phyloP scores from a whole-genome alignment of 35 echinoderm and acorn worm species.

The Antedon bifida region DNA sequence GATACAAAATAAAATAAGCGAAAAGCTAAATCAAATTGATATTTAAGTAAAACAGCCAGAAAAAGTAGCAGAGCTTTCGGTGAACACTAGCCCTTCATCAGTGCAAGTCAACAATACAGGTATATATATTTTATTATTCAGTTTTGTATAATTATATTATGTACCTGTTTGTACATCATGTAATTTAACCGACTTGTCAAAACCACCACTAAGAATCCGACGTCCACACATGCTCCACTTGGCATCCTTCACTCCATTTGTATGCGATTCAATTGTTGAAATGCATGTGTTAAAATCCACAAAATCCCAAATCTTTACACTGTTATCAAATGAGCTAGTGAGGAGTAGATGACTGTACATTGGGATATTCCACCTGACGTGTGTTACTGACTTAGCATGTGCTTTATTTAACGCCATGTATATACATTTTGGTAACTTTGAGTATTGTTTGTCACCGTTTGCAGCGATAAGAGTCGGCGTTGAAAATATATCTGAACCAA shows the following conservation, averaged over 20 bases:
- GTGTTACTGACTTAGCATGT: constrained; percentile 52
- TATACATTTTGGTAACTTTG: not conserved
- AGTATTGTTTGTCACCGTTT: not conserved
- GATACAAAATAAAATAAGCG: too few species aligned
- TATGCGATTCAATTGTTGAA: constrained; percentile 47
- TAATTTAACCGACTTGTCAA: constrained; percentile 77
- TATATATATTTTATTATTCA: too few species aligned
- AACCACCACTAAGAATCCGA: constrained; percentile 71
- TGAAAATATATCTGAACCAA: not conserved
- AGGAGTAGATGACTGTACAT: constrained; percentile 70
- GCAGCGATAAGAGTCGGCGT: not conserved
- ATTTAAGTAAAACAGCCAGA: too few species aligned
- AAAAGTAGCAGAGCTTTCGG: too few species aligned
- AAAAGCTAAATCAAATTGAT: too few species aligned
- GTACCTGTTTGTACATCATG: constrained; percentile 45
- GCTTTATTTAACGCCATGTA: not conserved
- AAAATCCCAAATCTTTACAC: constrained; percentile 64
- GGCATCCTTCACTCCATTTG: constrained; percentile 65
- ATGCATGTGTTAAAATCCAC: constrained; percentile 38
- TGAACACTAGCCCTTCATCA: too few species aligned
- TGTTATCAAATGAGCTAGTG: constrained; percentile 63
- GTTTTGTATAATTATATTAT: too few species aligned
- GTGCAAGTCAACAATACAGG: too few species aligned
- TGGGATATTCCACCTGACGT: constrained; percentile 45
- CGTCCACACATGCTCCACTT: constrained; percentile 54